Evolutionary conservation across 2,797 vertebrate genomes (phyloP).

Genomic region (Neosalanx taihuensis): DNA sequence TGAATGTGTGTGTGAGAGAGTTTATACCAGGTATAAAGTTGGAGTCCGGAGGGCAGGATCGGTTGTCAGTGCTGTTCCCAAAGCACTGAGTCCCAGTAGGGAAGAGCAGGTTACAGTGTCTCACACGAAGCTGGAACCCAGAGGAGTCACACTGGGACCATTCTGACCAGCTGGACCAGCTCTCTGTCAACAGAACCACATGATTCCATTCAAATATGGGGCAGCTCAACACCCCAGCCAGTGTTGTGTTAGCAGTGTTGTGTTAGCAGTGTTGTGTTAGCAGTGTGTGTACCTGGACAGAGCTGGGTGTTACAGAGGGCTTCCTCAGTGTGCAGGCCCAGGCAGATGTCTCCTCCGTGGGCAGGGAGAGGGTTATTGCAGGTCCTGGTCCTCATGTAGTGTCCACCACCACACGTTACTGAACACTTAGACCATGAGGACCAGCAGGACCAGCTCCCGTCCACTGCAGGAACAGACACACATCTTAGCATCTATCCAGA

Average conservation of each 20-base stretch:
- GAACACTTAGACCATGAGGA: slow-evolving; percentile 97
- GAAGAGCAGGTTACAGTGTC: slow-evolving; percentile 87
- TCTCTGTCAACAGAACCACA: slow-evolving; percentile 76
- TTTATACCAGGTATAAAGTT: slow-evolving; percentile 91
- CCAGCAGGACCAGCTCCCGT: slow-evolving; percentile 97
- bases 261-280: slow-evolving; percentile 20
- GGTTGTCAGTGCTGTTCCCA: slow-evolving; percentile 85
- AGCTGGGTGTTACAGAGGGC: slow-evolving; percentile 91
- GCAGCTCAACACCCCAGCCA: background rate
- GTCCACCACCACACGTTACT: slow-evolving; percentile 92
- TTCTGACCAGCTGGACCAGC: slow-evolving; percentile 92
- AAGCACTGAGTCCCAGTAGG: slow-evolving; percentile 90
- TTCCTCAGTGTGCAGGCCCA: slow-evolving; percentile 95
- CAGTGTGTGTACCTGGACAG: slow-evolving; percentile 82
- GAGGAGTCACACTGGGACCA: slow-evolving; percentile 87
- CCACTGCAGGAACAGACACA: slow-evolving; percentile 73
- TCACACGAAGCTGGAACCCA: slow-evolving; percentile 78
- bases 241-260: slow-evolving; percentile 9
- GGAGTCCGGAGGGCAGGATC: slow-evolving; percentile 80
- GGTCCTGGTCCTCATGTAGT: slow-evolving; percentile 93
- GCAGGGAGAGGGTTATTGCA: slow-evolving; percentile 91
- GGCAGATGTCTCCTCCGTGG: slow-evolving; percentile 94
- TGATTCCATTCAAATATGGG: background rate
- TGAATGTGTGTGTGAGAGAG: slow-evolving; percentile 8
- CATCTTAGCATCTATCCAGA: background rate